phyloP scores from a whole-genome alignment of 2,888 invertebrate genomes.

The Agrochola macilenta region DNA sequence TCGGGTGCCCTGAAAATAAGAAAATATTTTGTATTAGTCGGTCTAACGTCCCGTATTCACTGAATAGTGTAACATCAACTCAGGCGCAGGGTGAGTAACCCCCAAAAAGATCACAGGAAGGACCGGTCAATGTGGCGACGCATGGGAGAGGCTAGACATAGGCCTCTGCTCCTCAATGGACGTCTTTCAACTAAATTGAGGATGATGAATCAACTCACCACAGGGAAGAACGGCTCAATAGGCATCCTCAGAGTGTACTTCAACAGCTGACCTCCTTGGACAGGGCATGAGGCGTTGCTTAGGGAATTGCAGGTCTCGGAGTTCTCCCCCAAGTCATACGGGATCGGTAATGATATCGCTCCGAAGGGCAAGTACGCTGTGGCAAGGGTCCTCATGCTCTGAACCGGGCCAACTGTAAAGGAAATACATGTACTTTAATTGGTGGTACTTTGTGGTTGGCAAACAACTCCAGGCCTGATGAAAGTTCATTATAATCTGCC shows the following conservation, averaged over 20 bases:
- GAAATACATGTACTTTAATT: too few species aligned
- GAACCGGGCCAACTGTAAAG: slow-evolving; percentile 69
- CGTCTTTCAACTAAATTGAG: neutral
- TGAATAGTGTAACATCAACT: neutral
- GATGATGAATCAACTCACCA: slow-evolving; percentile 68
- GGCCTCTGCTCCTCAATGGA: too few species aligned
- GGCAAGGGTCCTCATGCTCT: slow-evolving; percentile 71
- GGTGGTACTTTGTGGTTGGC: too few species aligned
- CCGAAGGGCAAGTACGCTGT: slow-evolving; percentile 65
- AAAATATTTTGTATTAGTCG: neutral
- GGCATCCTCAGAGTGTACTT: slow-evolving; percentile 68
- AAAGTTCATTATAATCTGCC: neutral
- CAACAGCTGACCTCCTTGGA: slow-evolving; percentile 33
- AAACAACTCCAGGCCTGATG: too few species aligned
- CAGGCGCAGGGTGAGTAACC: neutral
- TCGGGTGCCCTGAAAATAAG: slow-evolving; percentile 63
- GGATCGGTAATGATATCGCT: slow-evolving; percentile 5
- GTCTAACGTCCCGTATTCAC: neutral
- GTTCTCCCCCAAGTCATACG: slow-evolving; percentile 66
- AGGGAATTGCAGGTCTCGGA: slow-evolving; percentile 75
- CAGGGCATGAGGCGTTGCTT: slow-evolving; percentile 72
- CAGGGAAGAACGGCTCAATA: slow-evolving; percentile 70
- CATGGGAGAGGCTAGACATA: too few species aligned
- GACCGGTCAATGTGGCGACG: too few species aligned
- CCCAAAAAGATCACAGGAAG: too few species aligned